phyloP scores from a whole-genome alignment of 2,797 vertebrate species.

The Perdix hodgsoniae region DNA sequence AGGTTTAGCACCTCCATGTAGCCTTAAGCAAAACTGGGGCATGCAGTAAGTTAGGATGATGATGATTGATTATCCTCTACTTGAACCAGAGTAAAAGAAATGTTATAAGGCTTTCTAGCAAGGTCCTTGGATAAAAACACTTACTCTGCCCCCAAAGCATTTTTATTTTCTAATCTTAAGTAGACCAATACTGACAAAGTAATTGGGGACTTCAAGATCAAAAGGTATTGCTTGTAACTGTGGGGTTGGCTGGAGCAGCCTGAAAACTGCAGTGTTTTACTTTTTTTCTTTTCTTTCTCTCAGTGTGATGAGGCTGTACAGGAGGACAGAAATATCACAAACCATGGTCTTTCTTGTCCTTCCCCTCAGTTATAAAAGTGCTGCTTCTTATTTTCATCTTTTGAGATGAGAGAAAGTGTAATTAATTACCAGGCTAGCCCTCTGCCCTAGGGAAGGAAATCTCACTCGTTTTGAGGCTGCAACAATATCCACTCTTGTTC shows the following conservation, averaged over 20 bases:
- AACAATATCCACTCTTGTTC: constrained; percentile 56
- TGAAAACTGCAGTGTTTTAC: background rate
- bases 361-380: background rate
- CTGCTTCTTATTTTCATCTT: constrained; percentile 32
- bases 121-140: background rate
- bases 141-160: background rate
- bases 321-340: background rate
- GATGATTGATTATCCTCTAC: background rate
- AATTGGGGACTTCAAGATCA: background rate
- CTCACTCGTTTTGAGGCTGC: background rate
- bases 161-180: background rate
- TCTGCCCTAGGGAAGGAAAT: constrained; percentile 52
- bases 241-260: background rate
- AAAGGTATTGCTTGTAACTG: background rate
- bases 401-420: constrained; percentile 49
- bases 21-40: background rate
- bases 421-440: constrained; percentile 43
- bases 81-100: background rate
- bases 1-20: background rate
- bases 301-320: background rate
- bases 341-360: background rate
- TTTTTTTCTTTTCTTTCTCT: background rate
- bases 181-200: background rate
- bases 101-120: background rate
- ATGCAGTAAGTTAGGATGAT: background rate